phyloP scores from a whole-genome alignment of 1,140 invertebrate genomes.

The Drosophila sp. region DNA sequence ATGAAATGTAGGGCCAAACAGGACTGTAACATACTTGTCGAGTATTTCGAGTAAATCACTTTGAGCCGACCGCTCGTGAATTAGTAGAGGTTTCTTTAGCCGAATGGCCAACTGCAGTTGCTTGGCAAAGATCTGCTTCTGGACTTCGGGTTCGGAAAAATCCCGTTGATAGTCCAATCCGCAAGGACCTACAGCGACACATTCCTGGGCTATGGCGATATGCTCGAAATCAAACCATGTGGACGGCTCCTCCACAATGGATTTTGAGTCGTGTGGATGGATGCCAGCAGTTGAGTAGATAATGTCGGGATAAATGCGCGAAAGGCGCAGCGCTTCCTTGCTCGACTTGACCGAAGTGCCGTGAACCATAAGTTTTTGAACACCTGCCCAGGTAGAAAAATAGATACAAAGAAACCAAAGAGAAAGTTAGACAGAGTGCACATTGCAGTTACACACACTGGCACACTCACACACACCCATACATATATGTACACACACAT shows the following conservation, averaged over 20 bases:
- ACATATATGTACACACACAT: not conserved
- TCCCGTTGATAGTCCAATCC: slow-evolving; percentile 97
- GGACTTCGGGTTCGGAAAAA: slow-evolving; percentile 94
- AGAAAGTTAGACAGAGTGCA: slow-evolving; percentile 55
- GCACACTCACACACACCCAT: not conserved
- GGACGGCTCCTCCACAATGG: slow-evolving; percentile 91
- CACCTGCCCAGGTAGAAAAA: slow-evolving; percentile 85
- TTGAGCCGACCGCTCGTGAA: slow-evolving; percentile 96
- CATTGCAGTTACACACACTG: slow-evolving; percentile 19
- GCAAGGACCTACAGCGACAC: slow-evolving; percentile 96
- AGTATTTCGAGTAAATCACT: slow-evolving; percentile 89
- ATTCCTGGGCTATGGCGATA: slow-evolving; percentile 92
- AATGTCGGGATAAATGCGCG: slow-evolving; percentile 93
- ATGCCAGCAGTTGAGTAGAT: slow-evolving; percentile 97
- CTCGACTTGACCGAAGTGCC: slow-evolving; percentile 94
- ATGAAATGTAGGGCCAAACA: not conserved
- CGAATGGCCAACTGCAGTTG: slow-evolving; percentile 94
- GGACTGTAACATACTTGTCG: slow-evolving; percentile 76
- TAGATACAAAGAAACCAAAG: slow-evolving; percentile 15
- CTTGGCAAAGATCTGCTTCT: slow-evolving; percentile 94
- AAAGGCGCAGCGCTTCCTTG: slow-evolving; percentile 94
- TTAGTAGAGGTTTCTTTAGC: slow-evolving; percentile 93
- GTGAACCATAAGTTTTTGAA: slow-evolving; percentile 97
- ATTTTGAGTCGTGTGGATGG: slow-evolving; percentile 97
- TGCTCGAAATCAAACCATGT: slow-evolving; percentile 88